These are phyloP conservation scores for Diarsia rubi DNA, from an alignment of 2,888 invertebrate genomes.

Conservation along the genomic window DNA sequence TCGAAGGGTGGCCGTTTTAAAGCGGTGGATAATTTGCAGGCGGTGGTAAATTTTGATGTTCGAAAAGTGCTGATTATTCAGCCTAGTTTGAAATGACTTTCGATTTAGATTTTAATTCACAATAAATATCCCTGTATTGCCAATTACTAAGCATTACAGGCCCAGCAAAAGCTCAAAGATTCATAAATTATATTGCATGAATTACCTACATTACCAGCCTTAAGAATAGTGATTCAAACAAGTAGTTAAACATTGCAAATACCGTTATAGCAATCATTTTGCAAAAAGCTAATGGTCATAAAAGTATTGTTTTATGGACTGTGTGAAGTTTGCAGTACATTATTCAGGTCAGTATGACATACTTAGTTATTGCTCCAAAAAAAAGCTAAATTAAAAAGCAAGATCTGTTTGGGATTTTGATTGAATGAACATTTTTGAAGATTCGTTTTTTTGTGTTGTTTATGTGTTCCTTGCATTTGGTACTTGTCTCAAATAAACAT, in stretches of 20 bases:
- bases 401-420: not conserved
- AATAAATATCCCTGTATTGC: not conserved
- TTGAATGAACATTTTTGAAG: not conserved
- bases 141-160: not conserved
- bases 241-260: constrained; percentile 19
- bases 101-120: too few relatives aligned
- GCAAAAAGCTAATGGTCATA: constrained; percentile 24
- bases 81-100: too few relatives aligned
- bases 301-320: constrained; percentile 43
- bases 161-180: not conserved
- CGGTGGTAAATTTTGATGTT: too few relatives aligned
- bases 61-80: too few relatives aligned
- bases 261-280: constrained; percentile 48
- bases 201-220: not conserved
- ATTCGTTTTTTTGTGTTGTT: not conserved
- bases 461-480: too few relatives aligned
- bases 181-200: not conserved
- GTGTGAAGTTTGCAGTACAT: constrained; percentile 45
- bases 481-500: not conserved
- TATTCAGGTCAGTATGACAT: constrained; percentile 48
- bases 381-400: not conserved
- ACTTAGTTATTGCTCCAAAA: constrained; percentile 16
- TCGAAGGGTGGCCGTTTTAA: too few relatives aligned
- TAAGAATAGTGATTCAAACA: not conserved
- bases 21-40: too few relatives aligned